Percentiles rank a stretch among this genome's conserved stretches.
Evolutionary conservation across 1,140 invertebrate genomes (phyloP).

Genomic region (Brachionus rotundiformis): DNA sequence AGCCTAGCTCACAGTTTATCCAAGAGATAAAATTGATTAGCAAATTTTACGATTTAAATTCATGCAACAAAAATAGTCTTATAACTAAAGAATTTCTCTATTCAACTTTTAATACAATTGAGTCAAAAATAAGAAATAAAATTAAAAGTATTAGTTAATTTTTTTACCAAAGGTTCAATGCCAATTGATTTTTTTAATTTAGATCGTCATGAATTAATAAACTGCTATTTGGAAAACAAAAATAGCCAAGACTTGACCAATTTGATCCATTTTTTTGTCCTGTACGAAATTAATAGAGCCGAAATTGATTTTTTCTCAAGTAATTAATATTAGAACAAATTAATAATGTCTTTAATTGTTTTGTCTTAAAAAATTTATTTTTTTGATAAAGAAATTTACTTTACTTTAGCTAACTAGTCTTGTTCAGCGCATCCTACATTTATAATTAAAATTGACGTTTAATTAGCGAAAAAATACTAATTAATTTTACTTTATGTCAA

Average conservation of each 20-base stretch:
- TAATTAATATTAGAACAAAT: background rate
- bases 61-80: background rate
- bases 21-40: slow-evolving; percentile 31
- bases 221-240: slow-evolving; percentile 21
- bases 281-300: slow-evolving; percentile 16
- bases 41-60: slow-evolving; percentile 30
- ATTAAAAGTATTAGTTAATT: slow-evolving; percentile 33
- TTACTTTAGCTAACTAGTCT: too few species aligned
- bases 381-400: background rate
- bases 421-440: too few species aligned
- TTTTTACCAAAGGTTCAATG: background rate
- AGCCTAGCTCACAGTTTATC: slow-evolving; percentile 19
- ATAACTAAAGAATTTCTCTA: slow-evolving; percentile 45
- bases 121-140: background rate
- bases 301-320: slow-evolving; percentile 46
- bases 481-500: too few species aligned
- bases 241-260: background rate
- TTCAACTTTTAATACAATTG: slow-evolving; percentile 21
- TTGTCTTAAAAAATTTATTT: background rate
- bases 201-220: slow-evolving; percentile 39
- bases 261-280: slow-evolving; percentile 20
- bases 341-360: too few species aligned
- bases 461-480: too few species aligned
- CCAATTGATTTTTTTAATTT: background rate
- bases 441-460: too few species aligned